Conservation (phyloP, 2,797 vertebrate species). For the Taeniopygia guttata region DNA sequence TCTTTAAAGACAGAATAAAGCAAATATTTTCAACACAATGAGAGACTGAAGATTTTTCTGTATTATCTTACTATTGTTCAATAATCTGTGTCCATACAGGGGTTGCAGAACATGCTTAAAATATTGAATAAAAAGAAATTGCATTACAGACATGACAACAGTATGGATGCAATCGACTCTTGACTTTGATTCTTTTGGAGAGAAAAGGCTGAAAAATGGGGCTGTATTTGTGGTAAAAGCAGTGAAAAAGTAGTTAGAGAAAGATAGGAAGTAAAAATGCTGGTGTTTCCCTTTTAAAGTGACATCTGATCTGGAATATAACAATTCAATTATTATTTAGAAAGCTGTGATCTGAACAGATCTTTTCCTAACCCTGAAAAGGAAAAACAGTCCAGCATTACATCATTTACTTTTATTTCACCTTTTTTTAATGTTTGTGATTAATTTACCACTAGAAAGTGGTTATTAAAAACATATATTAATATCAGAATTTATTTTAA, state of each 20-base stretch:
- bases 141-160: background rate
- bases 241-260: background rate
- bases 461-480: background rate
- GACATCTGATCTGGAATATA: background rate
- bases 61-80: constrained; percentile 9
- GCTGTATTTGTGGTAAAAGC: background rate
- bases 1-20: constrained; percentile 16
- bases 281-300: background rate
- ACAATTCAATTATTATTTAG: background rate
- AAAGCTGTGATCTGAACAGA: background rate
- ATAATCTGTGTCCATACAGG: background rate
- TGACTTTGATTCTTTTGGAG: background rate
- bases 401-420: background rate
- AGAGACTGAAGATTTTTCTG: background rate
- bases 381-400: background rate
- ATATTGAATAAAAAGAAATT: background rate
- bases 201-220: background rate
- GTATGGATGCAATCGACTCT: background rate
- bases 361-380: background rate
- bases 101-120: background rate
- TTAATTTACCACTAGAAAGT: background rate
- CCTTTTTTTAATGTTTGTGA: background rate
- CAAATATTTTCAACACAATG: background rate
- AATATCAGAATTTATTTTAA: background rate
- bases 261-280: background rate